A percentile compares a stretch with the other conserved stretches of the same genome.
These are phyloP conservation scores for Eristalis intricaria DNA, from an alignment of 2,888 invertebrate genomes.

Conservation along the genomic window DNA sequence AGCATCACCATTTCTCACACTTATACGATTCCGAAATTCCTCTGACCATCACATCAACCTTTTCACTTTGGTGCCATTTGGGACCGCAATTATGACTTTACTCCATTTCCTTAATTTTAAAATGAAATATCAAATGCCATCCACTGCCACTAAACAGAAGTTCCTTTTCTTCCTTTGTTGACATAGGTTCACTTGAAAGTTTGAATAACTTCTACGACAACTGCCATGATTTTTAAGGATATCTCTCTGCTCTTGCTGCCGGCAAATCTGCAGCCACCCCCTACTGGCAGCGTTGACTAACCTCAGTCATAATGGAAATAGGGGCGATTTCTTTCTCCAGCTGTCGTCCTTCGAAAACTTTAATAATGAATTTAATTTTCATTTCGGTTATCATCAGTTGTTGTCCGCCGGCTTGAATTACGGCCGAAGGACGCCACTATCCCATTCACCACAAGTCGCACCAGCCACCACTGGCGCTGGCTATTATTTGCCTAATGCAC, in stretches of 20 bases:
- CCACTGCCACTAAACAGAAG: constrained; percentile 50
- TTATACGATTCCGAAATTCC: neutral
- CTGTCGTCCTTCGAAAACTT: constrained; percentile 63
- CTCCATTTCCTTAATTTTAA: constrained; percentile 22
- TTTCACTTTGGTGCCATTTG: constrained; percentile 10
- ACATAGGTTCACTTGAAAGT: constrained; percentile 61
- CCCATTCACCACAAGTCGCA: constrained; percentile 13
- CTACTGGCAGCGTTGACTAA: constrained; percentile 49
- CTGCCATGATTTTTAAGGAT: constrained; percentile 53
- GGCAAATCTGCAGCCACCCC: constrained; percentile 19
- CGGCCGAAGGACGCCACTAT: constrained; percentile 17
- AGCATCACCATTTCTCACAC: neutral
- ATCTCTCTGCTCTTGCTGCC: constrained; percentile 25
- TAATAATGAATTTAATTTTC: constrained; percentile 70
- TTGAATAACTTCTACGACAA: constrained; percentile 56
- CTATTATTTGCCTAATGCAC: constrained; percentile 32
- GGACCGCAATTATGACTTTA: constrained; percentile 25
- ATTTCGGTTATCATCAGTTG: constrained; percentile 65
- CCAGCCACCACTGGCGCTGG: neutral
- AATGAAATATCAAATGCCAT: constrained; percentile 52
- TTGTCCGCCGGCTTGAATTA: constrained; percentile 44
- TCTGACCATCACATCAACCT: neutral
- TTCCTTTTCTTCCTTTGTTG: constrained; percentile 37
- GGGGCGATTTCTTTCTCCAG: constrained; percentile 53
- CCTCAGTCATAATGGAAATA: constrained; percentile 50